Percentiles rank a stretch among this genome's conserved stretches.
Evolutionary conservation across 64 coral and sea anemone genomes (phyloP).

Genomic region (Astreopora myriophthalma): DNA sequence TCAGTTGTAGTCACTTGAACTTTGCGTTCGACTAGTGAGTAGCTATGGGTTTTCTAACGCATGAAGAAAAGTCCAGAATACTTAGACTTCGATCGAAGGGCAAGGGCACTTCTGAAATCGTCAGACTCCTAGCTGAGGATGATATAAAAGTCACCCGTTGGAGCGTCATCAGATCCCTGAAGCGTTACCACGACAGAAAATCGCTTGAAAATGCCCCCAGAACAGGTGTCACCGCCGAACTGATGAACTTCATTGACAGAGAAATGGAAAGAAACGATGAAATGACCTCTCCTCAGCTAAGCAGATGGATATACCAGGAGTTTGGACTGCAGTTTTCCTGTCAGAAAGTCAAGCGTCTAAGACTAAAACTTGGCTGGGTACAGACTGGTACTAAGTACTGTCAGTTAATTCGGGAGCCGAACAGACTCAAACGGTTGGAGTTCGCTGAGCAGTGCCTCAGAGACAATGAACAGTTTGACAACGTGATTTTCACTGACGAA

Average conservation of each 20-base stretch:
- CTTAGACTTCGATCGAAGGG: not conserved
- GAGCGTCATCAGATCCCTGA: not conserved
- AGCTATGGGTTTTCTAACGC: not conserved
- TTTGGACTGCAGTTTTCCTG: conserved; percentile 1
- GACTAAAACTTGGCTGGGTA: conserved; percentile 57
- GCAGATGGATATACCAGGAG: not conserved
- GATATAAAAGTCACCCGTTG: not conserved
- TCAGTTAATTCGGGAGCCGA: conserved; percentile 39
- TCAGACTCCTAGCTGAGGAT: not conserved
- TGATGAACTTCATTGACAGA: conserved; percentile 28
- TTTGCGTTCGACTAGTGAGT: too few species aligned
- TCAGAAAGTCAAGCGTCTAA: not conserved
- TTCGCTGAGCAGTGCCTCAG: conserved; percentile 10
- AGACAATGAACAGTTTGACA: conserved; percentile 18
- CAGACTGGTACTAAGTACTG: conserved; percentile 54
- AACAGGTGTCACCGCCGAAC: not conserved
- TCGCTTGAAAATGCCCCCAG: not conserved
- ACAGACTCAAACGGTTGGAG: conserved; percentile 32
- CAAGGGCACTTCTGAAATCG: not conserved
- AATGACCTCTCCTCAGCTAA: not conserved
- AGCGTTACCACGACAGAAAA: not conserved
- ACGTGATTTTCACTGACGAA: conserved; percentile 65
- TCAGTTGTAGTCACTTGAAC: too few species aligned
- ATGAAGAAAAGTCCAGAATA: not conserved
- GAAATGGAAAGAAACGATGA: conserved; percentile 57